Conservation (phyloP, 2,113 vertebrate species). For the Paramisgurnus dabryanus region DNA sequence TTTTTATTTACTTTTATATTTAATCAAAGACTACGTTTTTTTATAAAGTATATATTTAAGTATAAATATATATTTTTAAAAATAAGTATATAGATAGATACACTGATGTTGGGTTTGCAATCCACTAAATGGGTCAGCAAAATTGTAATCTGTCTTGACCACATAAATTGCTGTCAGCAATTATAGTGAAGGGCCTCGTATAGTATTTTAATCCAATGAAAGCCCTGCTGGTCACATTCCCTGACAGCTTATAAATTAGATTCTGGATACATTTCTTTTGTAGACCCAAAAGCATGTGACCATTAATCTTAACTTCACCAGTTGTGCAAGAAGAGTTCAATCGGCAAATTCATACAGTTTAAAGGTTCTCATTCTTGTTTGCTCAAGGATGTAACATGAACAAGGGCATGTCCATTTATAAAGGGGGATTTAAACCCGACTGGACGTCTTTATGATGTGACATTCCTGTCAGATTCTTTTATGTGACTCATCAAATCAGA, state of each 20-base stretch:
- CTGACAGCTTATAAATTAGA: not conserved
- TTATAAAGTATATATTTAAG: too few relatives aligned
- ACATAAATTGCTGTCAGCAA: slow-evolving; percentile 6
- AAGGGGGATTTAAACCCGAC: not conserved
- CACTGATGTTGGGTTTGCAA: not conserved
- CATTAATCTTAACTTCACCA: not conserved
- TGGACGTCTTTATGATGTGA: slow-evolving; percentile 3
- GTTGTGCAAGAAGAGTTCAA: slow-evolving; percentile 23
- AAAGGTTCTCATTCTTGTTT: not conserved
- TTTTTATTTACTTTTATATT: not conserved
- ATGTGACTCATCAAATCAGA: slow-evolving; percentile 24
- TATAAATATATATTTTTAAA: not conserved
- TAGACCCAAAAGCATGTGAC: slow-evolving; percentile 28
- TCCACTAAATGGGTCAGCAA: slow-evolving; percentile 14
- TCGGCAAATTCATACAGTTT: not conserved
- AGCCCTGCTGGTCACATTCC: slow-evolving; percentile 2
- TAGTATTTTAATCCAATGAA: slow-evolving; percentile 27
- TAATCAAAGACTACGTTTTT: slow-evolving; percentile 1
- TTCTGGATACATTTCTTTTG: not conserved
- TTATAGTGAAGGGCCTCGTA: not conserved
- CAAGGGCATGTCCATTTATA: not conserved
- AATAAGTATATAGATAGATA: not conserved
- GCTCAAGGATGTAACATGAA: not conserved
- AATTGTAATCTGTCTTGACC: slow-evolving; percentile 3
- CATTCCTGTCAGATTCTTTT: not conserved